phyloP scores from a whole-genome alignment of 2,888 invertebrate species.

The Acholoe squamosa region DNA sequence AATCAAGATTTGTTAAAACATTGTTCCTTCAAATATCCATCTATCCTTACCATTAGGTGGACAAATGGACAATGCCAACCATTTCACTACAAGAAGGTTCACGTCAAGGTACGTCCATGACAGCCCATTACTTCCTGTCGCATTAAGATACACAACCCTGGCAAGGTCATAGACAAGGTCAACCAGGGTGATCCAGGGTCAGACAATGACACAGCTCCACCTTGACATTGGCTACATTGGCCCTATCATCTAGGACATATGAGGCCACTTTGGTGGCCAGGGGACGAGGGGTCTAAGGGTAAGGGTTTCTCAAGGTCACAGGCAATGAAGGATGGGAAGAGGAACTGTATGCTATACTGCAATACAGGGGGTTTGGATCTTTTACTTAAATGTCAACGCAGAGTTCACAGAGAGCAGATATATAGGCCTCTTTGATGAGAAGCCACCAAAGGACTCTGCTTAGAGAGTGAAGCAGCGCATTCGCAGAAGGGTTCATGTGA shows the following conservation, averaged over 20 bases:
- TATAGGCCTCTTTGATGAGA: neutral
- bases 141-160: constrained; percentile 19
- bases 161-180: neutral
- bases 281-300: neutral
- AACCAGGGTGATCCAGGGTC: constrained; percentile 2
- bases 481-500: neutral
- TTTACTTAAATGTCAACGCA: too few relatives aligned
- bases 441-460: neutral
- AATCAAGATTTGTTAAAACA: too few relatives aligned
- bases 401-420: neutral
- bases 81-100: too few relatives aligned
- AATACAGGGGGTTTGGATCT: too few relatives aligned
- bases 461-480: constrained; percentile 8
- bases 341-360: too few relatives aligned
- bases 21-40: too few relatives aligned
- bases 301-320: neutral
- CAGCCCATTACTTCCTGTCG: neutral
- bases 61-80: too few relatives aligned
- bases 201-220: neutral
- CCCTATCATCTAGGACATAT: neutral
- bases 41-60: too few relatives aligned
- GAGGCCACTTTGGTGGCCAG: neutral
- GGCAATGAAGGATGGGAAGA: neutral
- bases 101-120: neutral
- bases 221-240: neutral